Conservation (phyloP, 2,113 vertebrate genomes). For the Tyrannus savana region DNA sequence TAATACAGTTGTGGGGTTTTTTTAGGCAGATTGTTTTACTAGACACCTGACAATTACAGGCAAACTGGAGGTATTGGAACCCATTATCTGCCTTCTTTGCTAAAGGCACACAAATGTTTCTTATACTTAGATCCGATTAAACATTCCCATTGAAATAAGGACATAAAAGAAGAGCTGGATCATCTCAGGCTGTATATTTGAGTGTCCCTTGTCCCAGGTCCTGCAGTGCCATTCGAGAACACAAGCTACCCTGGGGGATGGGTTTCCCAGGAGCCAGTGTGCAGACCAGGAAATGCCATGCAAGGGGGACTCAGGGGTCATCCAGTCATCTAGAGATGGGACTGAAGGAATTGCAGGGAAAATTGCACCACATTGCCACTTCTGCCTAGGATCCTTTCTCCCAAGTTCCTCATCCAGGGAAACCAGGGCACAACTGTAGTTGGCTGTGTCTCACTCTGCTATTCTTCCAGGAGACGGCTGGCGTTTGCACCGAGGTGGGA, state of each 20-base stretch:
- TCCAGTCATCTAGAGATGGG: background rate
- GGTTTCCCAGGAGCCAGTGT: background rate
- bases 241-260: background rate
- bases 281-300: background rate
- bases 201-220: background rate
- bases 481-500: background rate
- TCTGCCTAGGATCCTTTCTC: background rate
- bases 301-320: background rate
- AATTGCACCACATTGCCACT: background rate
- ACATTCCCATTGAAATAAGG: background rate
- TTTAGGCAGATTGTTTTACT: background rate
- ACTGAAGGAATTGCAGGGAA: background rate
- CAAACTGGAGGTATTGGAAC: background rate
- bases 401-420: background rate
- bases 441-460: background rate
- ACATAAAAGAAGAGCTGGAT: background rate
- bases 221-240: background rate
- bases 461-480: too few species aligned
- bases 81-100: background rate
- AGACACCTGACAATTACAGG: background rate
- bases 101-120: background rate
- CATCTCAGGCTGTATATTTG: background rate
- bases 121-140: background rate
- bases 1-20: background rate
- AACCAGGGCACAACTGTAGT: fast-evolving